A percentile compares a stretch with the other conserved stretches of the same genome.
phyloP scores from a whole-genome alignment of 2,888 invertebrate species.

The Dorcus parallelipipedus region DNA sequence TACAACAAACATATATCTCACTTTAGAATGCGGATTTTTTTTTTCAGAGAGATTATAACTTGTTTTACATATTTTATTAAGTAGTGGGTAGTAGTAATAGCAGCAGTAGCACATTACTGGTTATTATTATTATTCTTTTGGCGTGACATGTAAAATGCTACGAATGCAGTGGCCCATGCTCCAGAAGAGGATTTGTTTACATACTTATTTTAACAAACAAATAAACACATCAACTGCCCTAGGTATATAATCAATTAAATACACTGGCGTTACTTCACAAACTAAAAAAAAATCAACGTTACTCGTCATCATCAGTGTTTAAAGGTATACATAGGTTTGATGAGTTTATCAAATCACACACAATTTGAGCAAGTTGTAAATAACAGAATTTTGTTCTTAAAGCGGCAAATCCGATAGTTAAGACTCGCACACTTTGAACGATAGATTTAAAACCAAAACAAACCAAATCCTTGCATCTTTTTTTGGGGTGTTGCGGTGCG shows the following conservation, averaged over 20 bases:
- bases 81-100: slow-evolving; percentile 2
- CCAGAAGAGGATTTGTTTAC: slow-evolving; percentile 11
- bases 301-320: too few species aligned
- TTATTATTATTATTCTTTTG: slow-evolving; percentile 19
- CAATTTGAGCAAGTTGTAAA: slow-evolving; percentile 12
- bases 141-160: slow-evolving; percentile 27
- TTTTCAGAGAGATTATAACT: slow-evolving; percentile 30
- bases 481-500: too few species aligned
- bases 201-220: slow-evolving; percentile 3
- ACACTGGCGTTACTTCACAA: too few species aligned
- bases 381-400: too few species aligned
- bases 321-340: slow-evolving; percentile 23
- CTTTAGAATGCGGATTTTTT: slow-evolving; percentile 30
- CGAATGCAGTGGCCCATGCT: slow-evolving; percentile 27
- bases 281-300: too few species aligned
- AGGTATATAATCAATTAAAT: too few species aligned
- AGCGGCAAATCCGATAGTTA: background rate
- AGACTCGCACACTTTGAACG: background rate
- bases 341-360: slow-evolving; percentile 18
- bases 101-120: slow-evolving; percentile 11
- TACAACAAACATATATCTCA: slow-evolving; percentile 36
- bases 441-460: background rate
- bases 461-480: too few species aligned
- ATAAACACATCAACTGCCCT: slow-evolving; percentile 10
- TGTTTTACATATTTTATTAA: slow-evolving; percentile 21